phyloP scores from a whole-genome alignment of 2,113 vertebrate genomes.

The Salvelinus alpinus region DNA sequence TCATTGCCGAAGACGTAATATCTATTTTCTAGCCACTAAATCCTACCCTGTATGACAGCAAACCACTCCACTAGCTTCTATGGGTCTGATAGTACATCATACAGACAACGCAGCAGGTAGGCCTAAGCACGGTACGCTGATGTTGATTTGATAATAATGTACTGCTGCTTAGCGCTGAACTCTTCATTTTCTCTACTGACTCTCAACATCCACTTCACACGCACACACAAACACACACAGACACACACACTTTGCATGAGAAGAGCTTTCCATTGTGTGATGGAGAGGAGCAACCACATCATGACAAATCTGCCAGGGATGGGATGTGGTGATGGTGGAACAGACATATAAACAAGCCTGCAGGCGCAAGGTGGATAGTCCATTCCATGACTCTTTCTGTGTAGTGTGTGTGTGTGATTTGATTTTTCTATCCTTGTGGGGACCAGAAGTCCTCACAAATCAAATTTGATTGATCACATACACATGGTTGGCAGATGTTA shows the following conservation, averaged over 20 bases:
- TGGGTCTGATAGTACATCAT: conserved; percentile 31
- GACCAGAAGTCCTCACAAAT: too few species aligned
- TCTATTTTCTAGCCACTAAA: not conserved
- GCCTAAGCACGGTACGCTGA: not conserved
- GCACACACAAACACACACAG: not conserved
- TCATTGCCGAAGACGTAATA: not conserved
- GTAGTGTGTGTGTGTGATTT: too few species aligned
- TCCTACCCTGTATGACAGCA: conserved; percentile 10
- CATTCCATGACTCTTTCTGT: not conserved
- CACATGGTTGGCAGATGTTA: too few species aligned
- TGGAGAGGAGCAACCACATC: not conserved
- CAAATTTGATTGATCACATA: too few species aligned
- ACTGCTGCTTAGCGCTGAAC: not conserved
- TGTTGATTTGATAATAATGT: not conserved
- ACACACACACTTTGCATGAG: not conserved
- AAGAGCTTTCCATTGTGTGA: not conserved
- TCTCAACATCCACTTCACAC: conserved; percentile 61
- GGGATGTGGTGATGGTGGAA: not conserved
- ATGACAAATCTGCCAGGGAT: not conserved
- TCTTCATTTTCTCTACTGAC: not conserved
- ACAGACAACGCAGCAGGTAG: conserved; percentile 28
- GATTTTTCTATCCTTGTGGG: too few species aligned
- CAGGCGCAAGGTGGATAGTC: not conserved
- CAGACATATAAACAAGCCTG: not conserved
- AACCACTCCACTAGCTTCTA: conserved; percentile 26